Conservation (phyloP, 2,888 invertebrate species). For the Drosophila kanekoi region DNA sequence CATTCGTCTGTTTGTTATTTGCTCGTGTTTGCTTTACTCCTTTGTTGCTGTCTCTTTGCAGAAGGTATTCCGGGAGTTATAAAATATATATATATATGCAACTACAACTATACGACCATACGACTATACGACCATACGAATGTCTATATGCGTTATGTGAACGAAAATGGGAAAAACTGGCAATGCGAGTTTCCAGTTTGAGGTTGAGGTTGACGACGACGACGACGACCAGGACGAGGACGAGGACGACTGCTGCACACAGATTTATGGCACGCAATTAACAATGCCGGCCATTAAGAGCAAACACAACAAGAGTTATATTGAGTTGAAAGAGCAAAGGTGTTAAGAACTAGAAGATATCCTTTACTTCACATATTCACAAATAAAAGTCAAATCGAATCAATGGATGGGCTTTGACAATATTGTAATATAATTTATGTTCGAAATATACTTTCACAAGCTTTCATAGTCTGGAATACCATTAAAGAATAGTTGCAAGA, state of each 20-base stretch:
- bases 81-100: conserved; percentile 57
- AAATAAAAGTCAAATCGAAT: too few relatives aligned
- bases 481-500: too few relatives aligned
- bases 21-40: conserved; percentile 17
- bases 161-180: conserved; percentile 33
- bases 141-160: conserved; percentile 41
- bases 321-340: neutral
- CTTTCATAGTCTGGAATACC: too few relatives aligned
- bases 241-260: conserved; percentile 52
- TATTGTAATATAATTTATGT: too few relatives aligned
- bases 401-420: neutral
- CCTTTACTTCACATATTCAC: neutral
- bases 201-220: conserved; percentile 38
- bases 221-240: conserved; percentile 20
- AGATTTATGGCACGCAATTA: conserved; percentile 75
- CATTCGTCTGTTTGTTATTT: conserved; percentile 51
- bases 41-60: conserved; percentile 12
- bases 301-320: conserved; percentile 43
- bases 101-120: conserved; percentile 6
- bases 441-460: too few relatives aligned
- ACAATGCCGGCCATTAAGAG: conserved; percentile 70
- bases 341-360: conserved; percentile 9
- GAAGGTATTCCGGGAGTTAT: conserved; percentile 53
- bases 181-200: conserved; percentile 28
- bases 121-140: conserved; percentile 18